phyloP scores from a whole-genome alignment of 2,797 vertebrate species.

The Chloroceryle amazona region DNA sequence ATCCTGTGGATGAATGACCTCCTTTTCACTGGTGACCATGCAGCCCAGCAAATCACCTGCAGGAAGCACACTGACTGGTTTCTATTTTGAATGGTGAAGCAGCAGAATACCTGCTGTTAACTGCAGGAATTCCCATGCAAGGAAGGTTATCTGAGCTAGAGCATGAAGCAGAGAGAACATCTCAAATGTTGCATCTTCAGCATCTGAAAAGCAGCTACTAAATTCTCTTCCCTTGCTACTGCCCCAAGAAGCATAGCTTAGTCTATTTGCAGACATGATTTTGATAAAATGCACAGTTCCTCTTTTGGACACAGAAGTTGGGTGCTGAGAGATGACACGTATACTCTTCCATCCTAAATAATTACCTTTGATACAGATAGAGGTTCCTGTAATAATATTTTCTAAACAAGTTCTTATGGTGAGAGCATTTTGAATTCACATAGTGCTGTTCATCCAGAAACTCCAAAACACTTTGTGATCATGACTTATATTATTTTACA shows the following conservation, averaged over 20 bases:
- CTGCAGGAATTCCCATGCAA: rapidly evolving
- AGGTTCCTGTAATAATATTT: background rate
- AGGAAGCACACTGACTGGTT: background rate
- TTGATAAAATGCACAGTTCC: background rate
- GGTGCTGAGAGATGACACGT: background rate
- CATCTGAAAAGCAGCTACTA: background rate
- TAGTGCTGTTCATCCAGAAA: background rate
- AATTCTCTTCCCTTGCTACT: background rate
- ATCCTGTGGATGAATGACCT: background rate
- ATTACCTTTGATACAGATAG: background rate
- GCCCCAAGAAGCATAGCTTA: background rate
- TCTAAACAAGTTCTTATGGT: background rate
- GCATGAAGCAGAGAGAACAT: background rate
- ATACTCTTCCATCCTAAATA: background rate
- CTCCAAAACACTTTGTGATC: background rate
- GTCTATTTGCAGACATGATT: background rate
- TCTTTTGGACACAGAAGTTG: background rate
- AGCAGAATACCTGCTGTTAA: rapidly evolving
- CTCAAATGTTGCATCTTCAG: background rate
- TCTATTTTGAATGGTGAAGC: background rate
- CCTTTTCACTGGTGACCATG: background rate
- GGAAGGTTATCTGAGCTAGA: background rate
- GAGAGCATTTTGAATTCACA: background rate
- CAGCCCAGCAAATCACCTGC: background rate
- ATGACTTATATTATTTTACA: background rate